These are phyloP conservation scores for Cylas formicarius DNA, from an alignment of 1,140 invertebrate genomes.

Conservation along the genomic window DNA sequence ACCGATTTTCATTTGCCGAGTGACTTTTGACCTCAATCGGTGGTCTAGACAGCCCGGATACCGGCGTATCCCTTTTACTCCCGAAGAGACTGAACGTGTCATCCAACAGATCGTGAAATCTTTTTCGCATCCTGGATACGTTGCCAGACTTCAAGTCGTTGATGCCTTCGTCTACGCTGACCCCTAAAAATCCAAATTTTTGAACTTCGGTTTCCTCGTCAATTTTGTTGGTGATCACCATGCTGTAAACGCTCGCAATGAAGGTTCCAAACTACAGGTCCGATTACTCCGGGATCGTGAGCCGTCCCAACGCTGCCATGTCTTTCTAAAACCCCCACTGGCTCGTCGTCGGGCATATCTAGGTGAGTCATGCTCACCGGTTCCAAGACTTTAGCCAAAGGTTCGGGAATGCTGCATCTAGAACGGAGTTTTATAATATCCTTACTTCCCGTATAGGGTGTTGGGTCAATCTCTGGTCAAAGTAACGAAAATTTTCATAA, in stretches of 20 bases:
- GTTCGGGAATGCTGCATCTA: slow-evolving; percentile 61
- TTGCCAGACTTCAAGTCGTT: slow-evolving; percentile 33
- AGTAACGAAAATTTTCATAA: background rate
- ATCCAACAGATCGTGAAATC: slow-evolving; percentile 60
- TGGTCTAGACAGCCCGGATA: slow-evolving; percentile 20
- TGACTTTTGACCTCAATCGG: slow-evolving; percentile 42
- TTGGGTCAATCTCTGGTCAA: background rate
- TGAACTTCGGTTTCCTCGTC: background rate
- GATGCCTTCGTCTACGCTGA: slow-evolving; percentile 34
- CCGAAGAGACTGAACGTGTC: slow-evolving; percentile 60
- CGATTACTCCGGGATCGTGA: slow-evolving; percentile 75
- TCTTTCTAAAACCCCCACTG: slow-evolving; percentile 31
- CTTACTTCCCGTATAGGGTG: background rate
- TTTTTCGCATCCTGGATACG: slow-evolving; percentile 51
- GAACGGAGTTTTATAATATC: slow-evolving; percentile 22
- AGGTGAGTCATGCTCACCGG: slow-evolving; percentile 60
- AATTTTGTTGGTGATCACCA: no score
- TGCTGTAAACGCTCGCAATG: slow-evolving; percentile 49
- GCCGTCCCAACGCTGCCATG: slow-evolving; percentile 50
- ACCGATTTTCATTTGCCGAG: slow-evolving; percentile 46
- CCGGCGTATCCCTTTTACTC: slow-evolving; percentile 42
- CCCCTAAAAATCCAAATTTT: slow-evolving; percentile 24
- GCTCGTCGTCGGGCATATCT: slow-evolving; percentile 50
- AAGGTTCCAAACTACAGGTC: slow-evolving; percentile 72
- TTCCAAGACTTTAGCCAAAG: slow-evolving; percentile 68